Evolutionary conservation across 1,140 invertebrate genomes (phyloP).

Genomic region (Scylla paramamosain): DNA sequence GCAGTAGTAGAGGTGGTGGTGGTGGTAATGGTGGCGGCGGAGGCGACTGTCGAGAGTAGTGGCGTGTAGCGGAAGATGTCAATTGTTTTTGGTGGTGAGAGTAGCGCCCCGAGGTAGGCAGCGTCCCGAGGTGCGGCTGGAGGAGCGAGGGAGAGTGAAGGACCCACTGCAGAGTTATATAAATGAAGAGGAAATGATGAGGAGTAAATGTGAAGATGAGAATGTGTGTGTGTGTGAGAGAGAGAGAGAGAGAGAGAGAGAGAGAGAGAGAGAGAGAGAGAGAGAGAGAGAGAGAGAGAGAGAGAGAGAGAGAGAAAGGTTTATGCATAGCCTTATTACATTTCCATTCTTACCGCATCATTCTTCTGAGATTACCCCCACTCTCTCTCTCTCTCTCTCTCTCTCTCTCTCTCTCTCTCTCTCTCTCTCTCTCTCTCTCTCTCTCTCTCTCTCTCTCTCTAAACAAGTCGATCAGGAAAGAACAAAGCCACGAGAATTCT

Average conservation of each 20-base stretch:
- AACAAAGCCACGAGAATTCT: no score
- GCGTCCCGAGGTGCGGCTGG: not conserved
- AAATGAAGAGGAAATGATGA: no score
- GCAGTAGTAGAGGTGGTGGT: not conserved
- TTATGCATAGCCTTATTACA: not conserved
- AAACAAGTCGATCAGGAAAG: no score
- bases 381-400: not conserved
- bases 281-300: not conserved
- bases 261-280: no score
- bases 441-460: not conserved
- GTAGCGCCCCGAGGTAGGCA: not conserved
- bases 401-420: not conserved
- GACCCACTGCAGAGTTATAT: not conserved
- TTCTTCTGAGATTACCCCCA: not conserved
- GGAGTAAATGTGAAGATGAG: no score
- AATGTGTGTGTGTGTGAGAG: no score
- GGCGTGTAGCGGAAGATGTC: conserved; percentile 3
- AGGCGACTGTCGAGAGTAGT: not conserved
- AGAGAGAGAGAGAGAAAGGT: not conserved
- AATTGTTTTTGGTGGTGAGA: conserved; percentile 9
- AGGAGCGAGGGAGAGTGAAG: not conserved
- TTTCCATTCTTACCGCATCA: not conserved
- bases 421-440: not conserved
- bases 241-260: no score
- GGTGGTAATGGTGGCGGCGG: not conserved